Percentiles rank a stretch among this genome's conserved stretches.
Conservation (phyloP, 2,113 vertebrate genomes). For the Colinus virginianus region DNA sequence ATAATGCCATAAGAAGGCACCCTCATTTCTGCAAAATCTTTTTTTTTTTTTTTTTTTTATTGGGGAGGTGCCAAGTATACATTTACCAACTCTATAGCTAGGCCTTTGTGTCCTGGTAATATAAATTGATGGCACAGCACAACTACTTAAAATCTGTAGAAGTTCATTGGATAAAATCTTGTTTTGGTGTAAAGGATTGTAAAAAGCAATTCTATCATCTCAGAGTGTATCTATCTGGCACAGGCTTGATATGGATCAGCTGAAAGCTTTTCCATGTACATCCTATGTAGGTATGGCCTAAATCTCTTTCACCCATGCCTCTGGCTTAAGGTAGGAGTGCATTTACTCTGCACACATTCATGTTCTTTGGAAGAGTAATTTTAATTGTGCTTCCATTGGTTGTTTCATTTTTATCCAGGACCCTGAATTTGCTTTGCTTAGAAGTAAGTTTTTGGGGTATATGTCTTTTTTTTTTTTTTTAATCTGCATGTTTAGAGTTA, state of each 20-base stretch:
- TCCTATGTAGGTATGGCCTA: not conserved
- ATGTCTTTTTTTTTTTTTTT: not conserved
- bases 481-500: not conserved
- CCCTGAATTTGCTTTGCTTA: not conserved
- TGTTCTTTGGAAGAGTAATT: not conserved
- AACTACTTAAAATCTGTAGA: not conserved
- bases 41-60: not conserved
- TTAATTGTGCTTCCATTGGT: not conserved
- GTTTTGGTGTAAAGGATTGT: not conserved
- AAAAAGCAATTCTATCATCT: not conserved
- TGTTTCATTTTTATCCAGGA: not conserved
- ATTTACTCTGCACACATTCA: not conserved
- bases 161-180: not conserved
- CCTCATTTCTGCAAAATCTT: not conserved
- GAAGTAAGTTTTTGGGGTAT: not conserved
- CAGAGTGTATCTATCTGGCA: not conserved
- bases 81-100: not conserved
- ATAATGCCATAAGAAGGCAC: not conserved
- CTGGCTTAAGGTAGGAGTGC: not conserved
- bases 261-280: not conserved
- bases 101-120: not conserved
- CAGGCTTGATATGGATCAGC: not conserved
- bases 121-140: not conserved
- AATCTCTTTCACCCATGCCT: not conserved
- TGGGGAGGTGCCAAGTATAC: not conserved